Evolutionary conservation across 1,140 invertebrate genomes (phyloP), one percentile per base, ranked within the genome.

Genomic region (Diprion similis): DNA sequence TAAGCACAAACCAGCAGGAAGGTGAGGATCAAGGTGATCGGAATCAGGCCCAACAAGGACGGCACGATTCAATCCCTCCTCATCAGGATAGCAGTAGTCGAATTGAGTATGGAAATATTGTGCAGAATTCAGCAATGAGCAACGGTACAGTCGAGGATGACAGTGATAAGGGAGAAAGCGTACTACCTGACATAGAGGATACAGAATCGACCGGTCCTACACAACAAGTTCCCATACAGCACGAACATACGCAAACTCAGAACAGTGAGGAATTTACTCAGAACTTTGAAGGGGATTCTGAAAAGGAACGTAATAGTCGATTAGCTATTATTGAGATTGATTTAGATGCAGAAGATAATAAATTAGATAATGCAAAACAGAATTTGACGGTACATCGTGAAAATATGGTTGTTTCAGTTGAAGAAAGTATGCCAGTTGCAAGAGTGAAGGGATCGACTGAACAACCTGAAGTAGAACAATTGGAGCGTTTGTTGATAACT

Each of bases 401-500:
- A n/a, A 68, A 19, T 11, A 45, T 19, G 37, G 18, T 15, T 7
- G 59, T 13, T 13, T 18, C 66, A 18, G 51, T 15, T 17, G 51
- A 37, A 37, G 24, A 37, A 37, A 37, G 24, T 37, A 37, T 37
- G 24, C 24, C n/a, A 6, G 51, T 59, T 15, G 51, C 11, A 8
- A 59, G 51, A 17, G 47, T 9, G 18, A 77, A 78, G 24, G 77
- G 76, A 37, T 73, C 37, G 10, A 64, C 51, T 11, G 76, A 76
- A 15, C 73, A 82, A 47, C 80, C 82, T 13, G 84, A 86, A 72
- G 79, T 83, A 11, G 85, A 87, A 66, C 82, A 87, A 68, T 72
- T 87, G n/a, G 82, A 86, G 37, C 77, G 76, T 71, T 70, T 86
- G 59, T 70, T 87, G 9, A 81, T 83, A 7, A 85, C 83, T 46